Percentiles rank a stretch among this genome's conserved stretches.
Conservation (phyloP, 2,888 invertebrate species). For the Cataglyphis livida region DNA sequence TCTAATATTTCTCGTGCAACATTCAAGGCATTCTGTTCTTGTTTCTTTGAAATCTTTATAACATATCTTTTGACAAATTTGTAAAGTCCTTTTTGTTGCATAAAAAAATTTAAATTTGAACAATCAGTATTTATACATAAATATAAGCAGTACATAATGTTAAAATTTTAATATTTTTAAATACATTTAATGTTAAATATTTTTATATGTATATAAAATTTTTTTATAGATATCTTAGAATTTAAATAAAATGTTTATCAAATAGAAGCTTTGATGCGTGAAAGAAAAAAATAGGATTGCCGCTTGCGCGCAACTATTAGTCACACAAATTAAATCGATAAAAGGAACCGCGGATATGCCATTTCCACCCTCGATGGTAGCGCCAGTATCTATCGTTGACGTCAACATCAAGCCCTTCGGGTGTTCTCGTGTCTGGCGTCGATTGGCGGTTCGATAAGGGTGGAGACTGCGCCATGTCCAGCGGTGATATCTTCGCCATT, state of each 20-base stretch:
- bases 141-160: background rate
- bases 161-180: background rate
- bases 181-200: background rate
- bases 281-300: background rate
- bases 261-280: background rate
- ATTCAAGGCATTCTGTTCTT: background rate
- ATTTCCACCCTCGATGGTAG: conserved; percentile 29
- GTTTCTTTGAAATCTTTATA: background rate
- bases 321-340: conserved; percentile 57
- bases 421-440: conserved; percentile 51
- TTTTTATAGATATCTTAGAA: background rate
- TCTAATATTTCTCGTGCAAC: background rate
- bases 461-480: conserved; percentile 77
- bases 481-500: conserved; percentile 38
- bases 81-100: background rate
- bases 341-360: conserved; percentile 22
- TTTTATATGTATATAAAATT: background rate
- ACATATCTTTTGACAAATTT: background rate
- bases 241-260: conserved; percentile 1
- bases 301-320: conserved; percentile 16
- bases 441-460: conserved; percentile 75
- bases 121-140: background rate
- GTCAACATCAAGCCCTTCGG: conserved; percentile 56
- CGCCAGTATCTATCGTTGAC: conserved; percentile 38
- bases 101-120: background rate